phyloP scores from a whole-genome alignment of 1,140 invertebrate species.

The Pomacea maculata region DNA sequence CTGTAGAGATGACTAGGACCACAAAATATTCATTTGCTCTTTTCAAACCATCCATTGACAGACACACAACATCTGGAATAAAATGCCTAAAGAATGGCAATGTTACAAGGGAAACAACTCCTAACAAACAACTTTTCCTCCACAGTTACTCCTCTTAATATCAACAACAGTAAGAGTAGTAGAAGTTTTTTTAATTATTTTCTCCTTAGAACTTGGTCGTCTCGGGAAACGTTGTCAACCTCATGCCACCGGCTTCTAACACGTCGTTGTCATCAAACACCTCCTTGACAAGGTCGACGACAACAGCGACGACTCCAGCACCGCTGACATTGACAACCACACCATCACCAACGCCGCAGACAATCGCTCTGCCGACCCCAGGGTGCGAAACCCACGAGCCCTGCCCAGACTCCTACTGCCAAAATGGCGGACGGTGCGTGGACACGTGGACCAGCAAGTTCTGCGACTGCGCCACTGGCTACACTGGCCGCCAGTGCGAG shows the following conservation, averaged over 20 bases:
- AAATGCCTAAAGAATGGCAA: too few species aligned
- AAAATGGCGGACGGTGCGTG: conserved; percentile 46
- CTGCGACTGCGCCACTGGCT: conserved; percentile 45
- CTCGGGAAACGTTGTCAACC: conserved; percentile 31
- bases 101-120: too few species aligned
- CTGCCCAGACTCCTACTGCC: conserved; percentile 35
- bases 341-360: neutral
- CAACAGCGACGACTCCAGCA: conserved; percentile 26
- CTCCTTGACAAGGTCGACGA: neutral
- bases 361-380: conserved; percentile 10
- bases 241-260: conserved; percentile 11
- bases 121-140: too few species aligned
- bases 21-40: too few species aligned
- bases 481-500: conserved; percentile 37
- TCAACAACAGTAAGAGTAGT: too few species aligned
- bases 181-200: neutral
- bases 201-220: conserved; percentile 35
- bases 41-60: too few species aligned
- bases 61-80: too few species aligned
- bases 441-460: conserved; percentile 44
- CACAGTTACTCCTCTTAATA: too few species aligned
- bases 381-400: conserved; percentile 41
- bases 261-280: neutral
- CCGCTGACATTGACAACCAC: conserved; percentile 22
- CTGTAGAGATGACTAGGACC: too few species aligned